A percentile compares a stretch with the other conserved stretches of the same genome.
phyloP scores from a whole-genome alignment of 2,797 vertebrate genomes.

The Pipistrellus kuhlii region DNA sequence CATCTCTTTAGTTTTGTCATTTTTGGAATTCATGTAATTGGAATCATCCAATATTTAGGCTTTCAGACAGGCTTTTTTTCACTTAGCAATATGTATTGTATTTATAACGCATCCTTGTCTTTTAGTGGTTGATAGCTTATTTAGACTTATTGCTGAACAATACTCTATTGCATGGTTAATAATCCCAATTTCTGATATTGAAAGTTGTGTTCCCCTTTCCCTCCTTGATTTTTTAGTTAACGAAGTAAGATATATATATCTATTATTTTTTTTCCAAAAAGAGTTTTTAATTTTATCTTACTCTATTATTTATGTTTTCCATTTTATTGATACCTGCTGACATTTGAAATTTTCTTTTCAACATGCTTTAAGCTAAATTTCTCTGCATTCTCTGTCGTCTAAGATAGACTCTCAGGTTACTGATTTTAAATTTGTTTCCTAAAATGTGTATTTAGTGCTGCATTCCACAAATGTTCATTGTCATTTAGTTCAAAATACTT shows the following conservation, averaged over 20 bases:
- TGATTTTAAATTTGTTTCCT: slow-evolving; percentile 22
- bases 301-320: not conserved
- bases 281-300: not conserved
- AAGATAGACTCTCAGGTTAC: not conserved
- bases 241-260: not conserved
- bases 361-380: not conserved
- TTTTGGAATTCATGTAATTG: not conserved
- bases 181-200: not conserved
- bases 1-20: not conserved
- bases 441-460: not conserved
- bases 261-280: not conserved
- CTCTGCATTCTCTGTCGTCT: not conserved
- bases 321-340: not conserved
- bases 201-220: not conserved
- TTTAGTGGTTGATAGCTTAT: not conserved
- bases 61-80: not conserved
- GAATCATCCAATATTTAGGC: not conserved
- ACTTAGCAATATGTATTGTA: not conserved
- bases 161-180: not conserved
- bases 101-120: not conserved
- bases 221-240: not conserved
- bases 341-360: not conserved
- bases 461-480: not conserved
- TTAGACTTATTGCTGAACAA: slow-evolving; percentile 28
- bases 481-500: not conserved